Evolutionary conservation across 2,888 invertebrate species (phyloP).

Genomic region (Melanophora roralis): DNA sequence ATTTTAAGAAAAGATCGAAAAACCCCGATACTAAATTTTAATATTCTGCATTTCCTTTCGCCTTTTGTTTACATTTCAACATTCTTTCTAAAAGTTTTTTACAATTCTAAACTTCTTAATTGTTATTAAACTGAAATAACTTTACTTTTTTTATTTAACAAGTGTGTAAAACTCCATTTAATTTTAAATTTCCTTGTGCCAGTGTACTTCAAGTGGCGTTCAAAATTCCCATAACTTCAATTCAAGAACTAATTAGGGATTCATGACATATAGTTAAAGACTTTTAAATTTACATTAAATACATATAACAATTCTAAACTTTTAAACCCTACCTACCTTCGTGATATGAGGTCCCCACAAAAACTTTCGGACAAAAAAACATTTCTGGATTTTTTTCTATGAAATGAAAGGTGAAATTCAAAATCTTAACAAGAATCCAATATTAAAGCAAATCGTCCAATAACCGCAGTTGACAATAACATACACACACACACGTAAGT

Average conservation of each 20-base stretch:
- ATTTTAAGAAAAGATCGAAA: no score
- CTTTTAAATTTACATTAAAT: constrained; percentile 52
- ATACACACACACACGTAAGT: background rate
- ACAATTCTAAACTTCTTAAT: no score
- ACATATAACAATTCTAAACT: constrained; percentile 22
- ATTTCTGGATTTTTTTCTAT: constrained; percentile 50
- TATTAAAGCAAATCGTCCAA: constrained; percentile 36
- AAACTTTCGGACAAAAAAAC: constrained; percentile 54
- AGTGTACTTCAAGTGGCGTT: constrained; percentile 51
- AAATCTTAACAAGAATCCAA: constrained; percentile 57
- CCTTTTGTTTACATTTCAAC: no score
- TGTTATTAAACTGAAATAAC: no score
- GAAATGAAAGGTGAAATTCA: constrained; percentile 58
- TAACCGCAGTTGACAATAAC: constrained; percentile 34
- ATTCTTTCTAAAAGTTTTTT: no score
- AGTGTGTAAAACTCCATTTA: constrained; percentile 4
- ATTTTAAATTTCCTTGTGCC: constrained; percentile 36
- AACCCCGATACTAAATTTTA: no score
- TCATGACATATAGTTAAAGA: constrained; percentile 51
- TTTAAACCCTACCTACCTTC: constrained; percentile 51
- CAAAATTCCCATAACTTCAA: constrained; percentile 61
- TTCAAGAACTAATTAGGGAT: constrained; percentile 54
- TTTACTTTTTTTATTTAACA: no score
- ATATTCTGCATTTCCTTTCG: no score
- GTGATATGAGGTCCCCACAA: constrained; percentile 39